Evolutionary conservation across 2,888 invertebrate genomes (phyloP), one percentile per base, ranked within the genome.

Genomic region (Pardosa pseudoannulata): DNA sequence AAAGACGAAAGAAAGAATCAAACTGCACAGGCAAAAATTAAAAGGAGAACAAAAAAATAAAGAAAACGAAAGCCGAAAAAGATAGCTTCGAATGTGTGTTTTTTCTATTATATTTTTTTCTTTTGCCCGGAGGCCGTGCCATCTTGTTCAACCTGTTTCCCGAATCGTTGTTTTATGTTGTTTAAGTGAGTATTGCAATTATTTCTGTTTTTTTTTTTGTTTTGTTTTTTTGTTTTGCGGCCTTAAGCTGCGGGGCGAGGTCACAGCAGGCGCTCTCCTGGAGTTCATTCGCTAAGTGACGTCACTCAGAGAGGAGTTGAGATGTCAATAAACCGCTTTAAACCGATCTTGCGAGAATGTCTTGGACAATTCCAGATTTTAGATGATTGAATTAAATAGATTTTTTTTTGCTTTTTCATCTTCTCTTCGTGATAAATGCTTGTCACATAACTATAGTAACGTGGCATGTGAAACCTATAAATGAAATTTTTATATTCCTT

Each of bases 141-240:
- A 36, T 62, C 73, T 73, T 62, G 73, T 73, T 73, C 32, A 56
- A 73, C 73, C 73, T 73, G 73, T 73, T 73, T 73, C 32, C 27
- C 31, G 62, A 73, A 73, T 73, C 36, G 32, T 62, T 62, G 73
- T 73, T 62, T 62, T 32, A 62, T 56, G 62, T 62, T 73, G n/a
- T n/a, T n/a, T 32, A 62, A 23, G 56, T 27, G 62, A 62, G 32
- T 36, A 27, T 62, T 32, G 36, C 56, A 73, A 73, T 73, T 73
- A 73, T 73, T 73, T 62, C 16, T 73, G 31, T 73, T 19, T n/a
- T n/a, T n/a, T n/a, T n/a, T n/a, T 73, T 29, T 62, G 28, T 62
- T 73, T 73, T 56, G 56, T n/a, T n/a, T n/a, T n/a, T n/a, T n/a
- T n/a, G n/a, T n/a, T n/a, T n/a, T n/a, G n/a, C 23, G 56, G 16